A percentile compares a stretch with the other conserved stretches of the same genome.
Evolutionary conservation across 2,113 vertebrate genomes (phyloP).

Genomic region (Lamprotornis superbus): DNA sequence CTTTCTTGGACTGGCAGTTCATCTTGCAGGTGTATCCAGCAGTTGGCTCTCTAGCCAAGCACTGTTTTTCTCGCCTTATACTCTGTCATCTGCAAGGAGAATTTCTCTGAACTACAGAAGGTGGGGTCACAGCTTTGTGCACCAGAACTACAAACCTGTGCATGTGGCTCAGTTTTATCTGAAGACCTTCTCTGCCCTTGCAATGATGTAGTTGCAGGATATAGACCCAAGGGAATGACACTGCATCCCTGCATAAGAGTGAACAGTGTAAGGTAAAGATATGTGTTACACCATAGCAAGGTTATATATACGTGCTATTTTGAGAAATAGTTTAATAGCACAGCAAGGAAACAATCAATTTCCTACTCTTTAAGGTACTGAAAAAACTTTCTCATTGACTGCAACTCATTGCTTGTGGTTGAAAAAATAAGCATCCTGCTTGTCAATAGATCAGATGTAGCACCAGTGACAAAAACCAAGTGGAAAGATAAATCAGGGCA

Average conservation of each 20-base stretch:
- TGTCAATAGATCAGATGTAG: not conserved
- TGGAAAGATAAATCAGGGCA: not conserved
- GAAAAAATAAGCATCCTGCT: not conserved
- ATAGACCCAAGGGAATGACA: not conserved
- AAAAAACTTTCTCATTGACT: not conserved
- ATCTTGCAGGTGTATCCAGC: not conserved
- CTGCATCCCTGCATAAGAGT: not conserved
- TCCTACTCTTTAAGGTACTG: not conserved
- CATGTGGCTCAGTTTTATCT: not conserved
- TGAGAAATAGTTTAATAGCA: not conserved
- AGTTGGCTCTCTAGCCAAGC: not conserved
- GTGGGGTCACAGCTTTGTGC: not conserved
- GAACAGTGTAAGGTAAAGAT: not conserved
- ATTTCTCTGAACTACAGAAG: not conserved
- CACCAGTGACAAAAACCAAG: not conserved
- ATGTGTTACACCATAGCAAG: not conserved
- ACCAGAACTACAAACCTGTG: not conserved
- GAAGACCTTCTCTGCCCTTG: not conserved
- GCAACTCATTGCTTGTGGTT: not conserved
- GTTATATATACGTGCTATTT: not conserved
- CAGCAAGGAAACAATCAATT: not conserved
- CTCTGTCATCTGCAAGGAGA: not conserved
- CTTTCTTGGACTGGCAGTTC: not conserved
- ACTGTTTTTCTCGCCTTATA: not conserved
- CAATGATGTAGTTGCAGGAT: not conserved